Conservation (phyloP, 2,888 invertebrate genomes). For the Clostera curtula region DNA sequence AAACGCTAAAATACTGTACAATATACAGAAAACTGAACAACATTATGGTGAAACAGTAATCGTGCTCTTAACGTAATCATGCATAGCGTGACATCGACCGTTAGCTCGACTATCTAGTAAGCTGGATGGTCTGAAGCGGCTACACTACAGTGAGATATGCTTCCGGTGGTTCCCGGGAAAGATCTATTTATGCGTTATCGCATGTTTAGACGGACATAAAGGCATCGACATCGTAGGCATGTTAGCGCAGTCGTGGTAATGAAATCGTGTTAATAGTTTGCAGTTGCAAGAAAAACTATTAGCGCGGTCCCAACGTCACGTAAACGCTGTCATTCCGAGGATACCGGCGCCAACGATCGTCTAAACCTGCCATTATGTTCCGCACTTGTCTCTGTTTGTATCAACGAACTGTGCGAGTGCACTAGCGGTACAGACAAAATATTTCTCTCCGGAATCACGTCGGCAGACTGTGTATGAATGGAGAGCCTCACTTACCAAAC, state of each 20-base stretch:
- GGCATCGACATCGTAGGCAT: too few relatives aligned
- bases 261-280: too few relatives aligned
- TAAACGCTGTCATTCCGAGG: too few relatives aligned
- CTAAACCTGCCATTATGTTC: too few relatives aligned
- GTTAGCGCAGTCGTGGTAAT: too few relatives aligned
- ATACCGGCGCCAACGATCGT: too few relatives aligned
- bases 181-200: constrained; percentile 72
- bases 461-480: constrained; percentile 72
- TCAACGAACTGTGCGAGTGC: constrained; percentile 57
- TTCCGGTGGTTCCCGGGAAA: constrained; percentile 72
- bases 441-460: constrained; percentile 75
- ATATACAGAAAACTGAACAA: constrained; percentile 34
- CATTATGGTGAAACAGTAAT: constrained; percentile 43
- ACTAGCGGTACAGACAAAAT: constrained; percentile 72
- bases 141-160: constrained; percentile 65
- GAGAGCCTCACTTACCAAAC: constrained; percentile 75
- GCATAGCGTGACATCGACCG: constrained; percentile 68
- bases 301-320: too few relatives aligned
- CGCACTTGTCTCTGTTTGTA: constrained; percentile 61
- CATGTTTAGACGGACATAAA: too few relatives aligned
- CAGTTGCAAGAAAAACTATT: too few relatives aligned
- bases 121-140: constrained; percentile 60
- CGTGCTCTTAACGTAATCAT: constrained; percentile 71
- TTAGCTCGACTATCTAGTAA: constrained; percentile 57
- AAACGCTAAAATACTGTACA: constrained; percentile 54